Evolutionary conservation across 2,113 vertebrate species (phyloP).

Genomic region (Hiodon tergisus): DNA sequence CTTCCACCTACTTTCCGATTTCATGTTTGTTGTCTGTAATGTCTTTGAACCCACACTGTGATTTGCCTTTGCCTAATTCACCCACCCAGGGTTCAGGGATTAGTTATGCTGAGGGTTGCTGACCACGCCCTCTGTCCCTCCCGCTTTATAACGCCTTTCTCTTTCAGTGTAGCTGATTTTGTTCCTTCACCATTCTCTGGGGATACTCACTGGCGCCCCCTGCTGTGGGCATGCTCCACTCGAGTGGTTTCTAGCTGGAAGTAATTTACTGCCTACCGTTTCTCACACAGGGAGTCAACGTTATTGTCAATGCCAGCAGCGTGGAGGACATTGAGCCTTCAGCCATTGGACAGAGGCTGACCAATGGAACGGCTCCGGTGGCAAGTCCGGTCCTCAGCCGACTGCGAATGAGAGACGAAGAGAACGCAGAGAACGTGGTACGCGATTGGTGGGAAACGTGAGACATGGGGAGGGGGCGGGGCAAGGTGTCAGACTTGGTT

Average conservation of each 20-base stretch:
- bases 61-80: too few relatives aligned
- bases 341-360: constrained; percentile 86
- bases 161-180: too few relatives aligned
- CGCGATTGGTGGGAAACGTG: constrained; percentile 29
- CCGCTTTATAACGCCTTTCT: too few relatives aligned
- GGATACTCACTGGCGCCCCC: too few relatives aligned
- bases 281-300: constrained; percentile 74
- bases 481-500: not conserved
- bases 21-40: not conserved
- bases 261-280: not conserved
- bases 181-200: too few relatives aligned
- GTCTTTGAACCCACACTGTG: too few relatives aligned
- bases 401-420: constrained; percentile 81
- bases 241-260: not conserved
- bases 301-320: constrained; percentile 89
- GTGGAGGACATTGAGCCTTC: constrained; percentile 90
- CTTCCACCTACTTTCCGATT: constrained; percentile 5
- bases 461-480: not conserved
- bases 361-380: constrained; percentile 76
- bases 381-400: constrained; percentile 88
- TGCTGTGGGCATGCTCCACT: too few relatives aligned
- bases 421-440: constrained; percentile 71
- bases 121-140: too few relatives aligned
- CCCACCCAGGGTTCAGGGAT: too few relatives aligned
- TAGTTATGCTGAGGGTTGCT: too few relatives aligned